Percentiles rank a stretch among this genome's conserved stretches.
These are phyloP conservation scores for Cephus spinipes DNA, from an alignment of 2,888 invertebrate genomes.

Conservation along the genomic window DNA sequence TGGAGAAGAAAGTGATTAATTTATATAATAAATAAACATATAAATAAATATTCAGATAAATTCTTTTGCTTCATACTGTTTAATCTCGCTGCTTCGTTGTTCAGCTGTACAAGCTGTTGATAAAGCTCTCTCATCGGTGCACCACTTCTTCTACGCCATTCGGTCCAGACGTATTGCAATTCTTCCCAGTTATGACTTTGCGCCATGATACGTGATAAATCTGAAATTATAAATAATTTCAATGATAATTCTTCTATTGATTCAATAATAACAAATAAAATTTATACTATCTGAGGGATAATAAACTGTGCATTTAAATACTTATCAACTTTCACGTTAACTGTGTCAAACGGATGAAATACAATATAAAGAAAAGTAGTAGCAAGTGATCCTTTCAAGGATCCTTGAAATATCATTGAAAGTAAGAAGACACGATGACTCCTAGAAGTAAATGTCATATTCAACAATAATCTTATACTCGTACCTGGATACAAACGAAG, in stretches of 20 bases:
- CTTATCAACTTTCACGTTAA: constrained; percentile 38
- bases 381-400: neutral
- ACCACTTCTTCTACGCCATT: constrained; percentile 86
- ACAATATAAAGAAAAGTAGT: no score
- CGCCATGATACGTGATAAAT: constrained; percentile 78
- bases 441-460: neutral
- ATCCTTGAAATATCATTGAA: neutral
- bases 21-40: neutral
- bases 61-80: constrained; percentile 76
- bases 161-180: constrained; percentile 88
- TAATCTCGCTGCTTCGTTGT: constrained; percentile 82
- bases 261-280: neutral
- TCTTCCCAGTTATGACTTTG: constrained; percentile 88
- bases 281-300: neutral
- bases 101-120: constrained; percentile 82
- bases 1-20: constrained; percentile 39
- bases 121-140: constrained; percentile 82
- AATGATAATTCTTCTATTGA: constrained; percentile 1
- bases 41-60: neutral
- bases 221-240: constrained; percentile 48
- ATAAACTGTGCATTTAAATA: neutral
- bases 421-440: neutral
- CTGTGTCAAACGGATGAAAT: constrained; percentile 14
- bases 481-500: constrained; percentile 84
- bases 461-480: neutral